Conservation (phyloP, 2,888 invertebrate species). For the Auanema freiburgensis region DNA sequence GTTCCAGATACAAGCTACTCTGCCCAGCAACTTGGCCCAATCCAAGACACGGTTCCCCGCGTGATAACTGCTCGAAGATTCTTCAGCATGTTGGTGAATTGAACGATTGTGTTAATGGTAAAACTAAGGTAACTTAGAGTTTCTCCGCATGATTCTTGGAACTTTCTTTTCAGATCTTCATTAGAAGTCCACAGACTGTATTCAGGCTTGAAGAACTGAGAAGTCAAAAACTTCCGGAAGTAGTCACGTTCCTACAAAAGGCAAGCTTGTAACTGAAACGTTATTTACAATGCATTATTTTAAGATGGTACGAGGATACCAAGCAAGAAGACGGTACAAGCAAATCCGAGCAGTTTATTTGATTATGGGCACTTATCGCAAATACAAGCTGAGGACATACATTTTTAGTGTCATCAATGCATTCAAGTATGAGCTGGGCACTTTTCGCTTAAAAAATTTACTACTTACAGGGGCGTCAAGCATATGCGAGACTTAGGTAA, state of each 20-base stretch:
- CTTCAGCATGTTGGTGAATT: slow-evolving; percentile 79
- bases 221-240: slow-evolving; percentile 83
- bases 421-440: slow-evolving; percentile 69
- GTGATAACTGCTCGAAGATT: slow-evolving; percentile 67
- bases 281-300: slow-evolving; percentile 13
- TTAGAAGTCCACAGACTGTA: slow-evolving; percentile 86
- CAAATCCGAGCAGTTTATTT: slow-evolving; percentile 82
- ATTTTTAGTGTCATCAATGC: slow-evolving; percentile 73
- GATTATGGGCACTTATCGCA: slow-evolving; percentile 81
- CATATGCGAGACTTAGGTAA: slow-evolving; percentile 78
- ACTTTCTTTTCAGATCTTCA: slow-evolving; percentile 71
- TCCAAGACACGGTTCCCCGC: slow-evolving; percentile 75
- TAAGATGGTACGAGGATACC: slow-evolving; percentile 78
- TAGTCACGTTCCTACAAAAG: slow-evolving; percentile 90
- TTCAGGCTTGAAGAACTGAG: slow-evolving; percentile 85
- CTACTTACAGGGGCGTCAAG: slow-evolving; percentile 69
- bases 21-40: slow-evolving; percentile 95
- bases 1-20: slow-evolving; percentile 87
- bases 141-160: neutral
- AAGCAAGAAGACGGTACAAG: slow-evolving; percentile 79
- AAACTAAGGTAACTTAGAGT: slow-evolving; percentile 79
- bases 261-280: slow-evolving; percentile 67
- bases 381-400: slow-evolving; percentile 78
- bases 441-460: no score
- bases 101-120: slow-evolving; percentile 87